Percentiles rank a stretch among this genome's conserved stretches.
Evolutionary conservation across 1,140 invertebrate species (phyloP).

Genomic region (Capitella teleta): DNA sequence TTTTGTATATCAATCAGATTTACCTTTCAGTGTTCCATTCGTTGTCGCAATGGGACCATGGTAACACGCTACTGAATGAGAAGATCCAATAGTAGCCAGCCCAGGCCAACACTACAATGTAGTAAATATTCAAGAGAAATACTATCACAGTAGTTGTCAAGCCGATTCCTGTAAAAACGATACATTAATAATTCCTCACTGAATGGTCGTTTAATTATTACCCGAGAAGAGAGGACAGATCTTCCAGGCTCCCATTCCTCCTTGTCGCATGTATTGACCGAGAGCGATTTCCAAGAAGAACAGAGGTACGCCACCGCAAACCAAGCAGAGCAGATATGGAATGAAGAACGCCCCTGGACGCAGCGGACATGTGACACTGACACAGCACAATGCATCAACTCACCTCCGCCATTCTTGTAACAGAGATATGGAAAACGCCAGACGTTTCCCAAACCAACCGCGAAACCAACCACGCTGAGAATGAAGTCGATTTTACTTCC

Average conservation of each 20-base stretch:
- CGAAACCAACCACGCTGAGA: slow-evolving; percentile 38
- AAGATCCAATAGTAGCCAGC: slow-evolving; percentile 89
- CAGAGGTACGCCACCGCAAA: slow-evolving; percentile 80
- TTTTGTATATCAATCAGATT: too few relatives aligned
- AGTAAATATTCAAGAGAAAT: slow-evolving; percentile 98
- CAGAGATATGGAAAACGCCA: slow-evolving; percentile 44
- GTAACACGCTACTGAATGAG: too few relatives aligned
- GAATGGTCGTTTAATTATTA: too few relatives aligned
- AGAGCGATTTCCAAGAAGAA: slow-evolving; percentile 90
- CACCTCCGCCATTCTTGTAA: slow-evolving; percentile 42
- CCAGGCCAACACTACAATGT: slow-evolving; percentile 98
- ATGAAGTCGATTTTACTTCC: too few relatives aligned
- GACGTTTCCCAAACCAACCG: too few relatives aligned
- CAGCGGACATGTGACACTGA: too few relatives aligned
- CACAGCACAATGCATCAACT: slow-evolving; percentile 7
- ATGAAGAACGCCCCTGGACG: slow-evolving; percentile 89
- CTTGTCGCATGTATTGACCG: slow-evolving; percentile 59
- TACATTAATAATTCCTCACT: too few relatives aligned
- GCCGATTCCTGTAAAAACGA: slow-evolving; percentile 83
- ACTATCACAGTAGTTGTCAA: slow-evolving; percentile 93
- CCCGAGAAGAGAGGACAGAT: slow-evolving; percentile 36
- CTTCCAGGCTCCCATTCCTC: slow-evolving; percentile 46
- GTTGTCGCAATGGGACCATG: too few relatives aligned
- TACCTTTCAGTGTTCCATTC: too few relatives aligned
- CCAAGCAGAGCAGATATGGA: slow-evolving; percentile 79